Conservation (phyloP, 2,797 vertebrate genomes). For the Acanthurus leucopareius region DNA sequence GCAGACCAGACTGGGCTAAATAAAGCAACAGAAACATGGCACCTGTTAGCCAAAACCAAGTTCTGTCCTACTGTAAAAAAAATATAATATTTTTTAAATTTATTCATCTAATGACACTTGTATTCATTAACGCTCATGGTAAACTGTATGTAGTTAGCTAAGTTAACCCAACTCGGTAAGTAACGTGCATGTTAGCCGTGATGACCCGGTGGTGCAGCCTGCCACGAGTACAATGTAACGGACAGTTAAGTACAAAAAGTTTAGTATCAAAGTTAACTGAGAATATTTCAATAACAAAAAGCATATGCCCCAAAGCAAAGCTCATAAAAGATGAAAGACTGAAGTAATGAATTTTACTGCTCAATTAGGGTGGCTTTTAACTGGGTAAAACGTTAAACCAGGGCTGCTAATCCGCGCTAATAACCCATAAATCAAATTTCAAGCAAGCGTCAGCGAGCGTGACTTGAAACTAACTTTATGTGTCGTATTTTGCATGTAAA, state of each 20-base stretch:
- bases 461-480: neutral
- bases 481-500: neutral
- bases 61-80: neutral
- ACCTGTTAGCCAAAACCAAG: conserved; percentile 51
- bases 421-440: conserved; percentile 30
- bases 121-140: too few relatives aligned
- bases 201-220: neutral
- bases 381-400: conserved; percentile 5
- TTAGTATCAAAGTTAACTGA: neutral
- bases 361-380: neutral
- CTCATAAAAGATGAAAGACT: neutral
- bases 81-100: neutral
- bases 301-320: rapidly evolving
- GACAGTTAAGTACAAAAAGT: neutral
- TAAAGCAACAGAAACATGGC: conserved; percentile 63
- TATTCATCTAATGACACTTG: neutral
- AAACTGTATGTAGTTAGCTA: neutral
- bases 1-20: conserved; percentile 42
- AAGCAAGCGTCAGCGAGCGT: neutral
- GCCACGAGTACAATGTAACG: conserved; percentile 12
- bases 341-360: neutral
- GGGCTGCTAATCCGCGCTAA: conserved; percentile 37
- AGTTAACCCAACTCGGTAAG: neutral
- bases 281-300: neutral
- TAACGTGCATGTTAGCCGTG: neutral